Evolutionary conservation across 2,888 invertebrate species (phyloP).

Genomic region (Dynastes grantii): DNA sequence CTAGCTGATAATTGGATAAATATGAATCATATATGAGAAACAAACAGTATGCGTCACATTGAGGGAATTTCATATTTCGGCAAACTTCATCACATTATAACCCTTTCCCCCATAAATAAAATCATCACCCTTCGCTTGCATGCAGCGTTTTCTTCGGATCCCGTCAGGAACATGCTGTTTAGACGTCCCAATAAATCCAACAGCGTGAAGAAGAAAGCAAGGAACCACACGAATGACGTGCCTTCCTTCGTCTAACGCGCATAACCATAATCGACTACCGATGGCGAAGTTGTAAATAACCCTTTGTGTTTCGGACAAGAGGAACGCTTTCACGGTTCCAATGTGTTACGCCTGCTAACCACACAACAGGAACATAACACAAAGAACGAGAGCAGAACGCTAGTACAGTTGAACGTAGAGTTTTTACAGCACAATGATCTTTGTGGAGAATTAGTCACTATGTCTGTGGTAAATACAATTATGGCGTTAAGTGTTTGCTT

Average conservation of each 20-base stretch:
- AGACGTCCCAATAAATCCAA: conserved; percentile 6
- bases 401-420: too few species aligned
- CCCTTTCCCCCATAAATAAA: background rate
- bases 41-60: too few species aligned
- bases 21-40: too few species aligned
- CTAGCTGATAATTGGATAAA: too few species aligned
- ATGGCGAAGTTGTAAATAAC: conserved; percentile 20
- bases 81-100: background rate
- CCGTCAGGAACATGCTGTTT: background rate
- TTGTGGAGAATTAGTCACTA: too few species aligned
- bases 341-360: conserved; percentile 10
- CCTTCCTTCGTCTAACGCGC: background rate
- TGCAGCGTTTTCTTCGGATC: background rate
- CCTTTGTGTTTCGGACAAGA: conserved; percentile 29
- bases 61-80: too few species aligned
- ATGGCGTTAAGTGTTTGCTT: too few species aligned
- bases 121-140: conserved; percentile 9
- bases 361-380: background rate
- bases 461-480: too few species aligned
- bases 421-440: too few species aligned
- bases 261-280: conserved; percentile 15
- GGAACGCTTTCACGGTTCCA: background rate
- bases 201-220: background rate
- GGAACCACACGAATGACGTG: conserved; percentile 18
- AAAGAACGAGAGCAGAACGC: background rate